Evolutionary conservation across 2,888 invertebrate genomes (phyloP), one percentile per base, ranked within the genome.

Genomic region (Leucozona laternaria): DNA sequence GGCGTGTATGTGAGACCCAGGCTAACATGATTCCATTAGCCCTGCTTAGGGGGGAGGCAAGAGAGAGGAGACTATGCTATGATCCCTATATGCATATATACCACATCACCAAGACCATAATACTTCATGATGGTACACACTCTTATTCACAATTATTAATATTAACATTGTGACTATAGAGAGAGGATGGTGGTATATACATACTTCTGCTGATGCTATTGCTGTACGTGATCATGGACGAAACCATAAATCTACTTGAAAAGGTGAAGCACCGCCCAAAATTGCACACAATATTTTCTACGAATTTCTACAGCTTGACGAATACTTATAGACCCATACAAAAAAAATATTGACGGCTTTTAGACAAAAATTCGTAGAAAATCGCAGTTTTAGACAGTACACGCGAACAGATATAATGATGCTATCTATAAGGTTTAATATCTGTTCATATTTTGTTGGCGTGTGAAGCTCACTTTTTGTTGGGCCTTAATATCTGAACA

Each of bases 101-200:
- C 48, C 50, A 17, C 28, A 37, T 22, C 60, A 37, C 34, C 60
- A 48, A 60, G 15, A 20, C 31, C 48, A 13, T 20, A 20, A 45
- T 13, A 7, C 25, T 28, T n/a, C 25, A 28, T 28, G 28, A 28
- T 58, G 48, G 31, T 55, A 17, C 40, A 40, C 62, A 40, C 58
- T 80, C 82, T 57, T 40, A 66, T 79, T 75, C 78, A 82, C 77
- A 81, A 81, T 85, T 85, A 85, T 81, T 85, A 85, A 85, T 85
- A 85, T 85, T 85, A 77, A 77, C 81, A 73, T 77, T 72, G 48
- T 73, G 81, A 40, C 62, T 60, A 68, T 48, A 34, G 20, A 13
- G 13, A 48, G 11, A 13, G 11, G 10, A 15, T 7, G 20, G 22
- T 40, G 58, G n/a, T 13, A 31, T 40, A 13, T 55, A 6, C n/a